Conservation (phyloP, 2,797 vertebrate genomes). For the Crocodylus rhombifer region DNA sequence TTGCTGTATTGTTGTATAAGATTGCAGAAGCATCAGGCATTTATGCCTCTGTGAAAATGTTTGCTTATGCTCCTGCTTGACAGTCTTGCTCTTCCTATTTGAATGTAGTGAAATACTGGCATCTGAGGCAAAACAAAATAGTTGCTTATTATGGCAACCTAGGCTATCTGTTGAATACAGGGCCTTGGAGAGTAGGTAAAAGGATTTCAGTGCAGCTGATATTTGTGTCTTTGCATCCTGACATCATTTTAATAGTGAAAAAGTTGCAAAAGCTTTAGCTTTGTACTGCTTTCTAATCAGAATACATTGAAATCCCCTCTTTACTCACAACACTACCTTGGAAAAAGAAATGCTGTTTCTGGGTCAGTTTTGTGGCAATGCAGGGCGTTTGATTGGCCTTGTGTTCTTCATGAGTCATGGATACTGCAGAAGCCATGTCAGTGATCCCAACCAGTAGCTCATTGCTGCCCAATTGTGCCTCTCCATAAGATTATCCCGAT, state of each 20-base stretch:
- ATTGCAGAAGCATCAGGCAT: not conserved
- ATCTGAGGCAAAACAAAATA: not conserved
- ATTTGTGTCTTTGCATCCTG: not conserved
- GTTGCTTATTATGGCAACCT: not conserved
- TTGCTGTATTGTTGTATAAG: not conserved
- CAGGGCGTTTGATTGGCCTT: not conserved
- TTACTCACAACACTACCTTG: not conserved
- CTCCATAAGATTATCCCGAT: not conserved
- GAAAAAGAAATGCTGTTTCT: not conserved
- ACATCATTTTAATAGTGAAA: too few relatives aligned
- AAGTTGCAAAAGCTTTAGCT: not conserved
- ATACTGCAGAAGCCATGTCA: not conserved
- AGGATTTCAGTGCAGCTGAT: not conserved
- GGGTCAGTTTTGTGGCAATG: not conserved
- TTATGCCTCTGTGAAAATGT: not conserved
- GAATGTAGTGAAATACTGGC: not conserved
- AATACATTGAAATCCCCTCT: not conserved
- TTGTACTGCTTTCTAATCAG: not conserved
- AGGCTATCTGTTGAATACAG: fast-evolving
- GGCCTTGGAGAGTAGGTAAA: not conserved
- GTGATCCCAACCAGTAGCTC: not conserved
- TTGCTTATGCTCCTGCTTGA: not conserved
- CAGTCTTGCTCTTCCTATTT: not conserved
- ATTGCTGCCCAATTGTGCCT: not conserved
- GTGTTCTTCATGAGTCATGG: not conserved